Base-by-base conservation (phyloP, 2,113 vertebrate species). In the Otocyon megalotis region DNA sequence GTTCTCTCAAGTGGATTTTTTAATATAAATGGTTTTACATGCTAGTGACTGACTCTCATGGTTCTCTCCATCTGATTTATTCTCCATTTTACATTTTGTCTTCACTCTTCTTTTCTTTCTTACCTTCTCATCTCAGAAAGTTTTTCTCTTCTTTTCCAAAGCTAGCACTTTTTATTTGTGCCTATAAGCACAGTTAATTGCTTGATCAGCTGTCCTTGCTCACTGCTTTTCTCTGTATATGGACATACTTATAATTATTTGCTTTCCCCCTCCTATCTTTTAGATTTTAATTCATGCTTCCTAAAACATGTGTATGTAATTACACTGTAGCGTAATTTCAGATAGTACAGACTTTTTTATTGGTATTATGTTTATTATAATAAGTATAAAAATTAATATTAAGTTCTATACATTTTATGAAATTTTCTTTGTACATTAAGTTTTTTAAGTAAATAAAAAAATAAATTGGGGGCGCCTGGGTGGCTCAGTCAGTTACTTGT, bases 241-340 rank as follows among this genome's bases (percentile, higher is more conserved):
- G 92, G 15, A 53, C 13, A 3, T 93, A 72, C n/a, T 72, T 82
- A 2, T 22, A 71, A 32, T 96, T 83, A 63, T 54, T 12, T 83
- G 7, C 19, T 63, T 79, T 76, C 37, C 2, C 30, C 6, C 28
- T 53, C 35, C 77, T 32, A 24, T 93, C 90, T 67, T 84, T 80
- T 62, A 60, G 50, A 84, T 92, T 96, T 92, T 92, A 56, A 92
- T 89, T 90, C 48, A 50, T 65, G 35, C 76, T 95, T 94, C 35
- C 54, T 85, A 77, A 94, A 89, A 89, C 80, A 30, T 83, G 26
- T 43, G 16, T 92, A 81, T 74, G 17, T 85, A 43, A 24, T 3
- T 93, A 71, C 81, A 1, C 26, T 43, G 6, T 43, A 93, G 28
- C 91, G 14, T 74, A 60, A 43, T 95, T 96, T 90, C 63, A 67